Base-by-base conservation (phyloP, 2,113 vertebrate genomes). In the Monarcha castaneiventris region DNA sequence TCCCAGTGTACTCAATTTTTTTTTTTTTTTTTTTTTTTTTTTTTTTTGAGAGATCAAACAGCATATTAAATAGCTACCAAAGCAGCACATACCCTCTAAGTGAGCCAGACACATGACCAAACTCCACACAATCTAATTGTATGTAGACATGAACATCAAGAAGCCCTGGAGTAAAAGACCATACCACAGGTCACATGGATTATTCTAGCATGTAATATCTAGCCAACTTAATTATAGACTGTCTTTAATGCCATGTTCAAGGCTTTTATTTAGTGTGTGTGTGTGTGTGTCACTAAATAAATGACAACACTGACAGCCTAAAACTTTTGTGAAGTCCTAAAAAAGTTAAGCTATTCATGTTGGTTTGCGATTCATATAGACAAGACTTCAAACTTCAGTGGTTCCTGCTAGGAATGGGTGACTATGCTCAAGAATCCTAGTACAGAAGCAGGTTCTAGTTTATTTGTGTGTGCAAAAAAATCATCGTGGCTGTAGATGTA, bases 101-200 rank as follows among this genome's bases (percentile, higher is more conserved):
- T 30, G 33, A 71, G 71, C 30, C 49, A 94, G 73, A 79, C 37
- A 30, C 6, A 25, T 61, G 37, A 52, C 48, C 37, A 22, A 89
- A 64, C 32, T 37, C 58, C 71, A 83, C 32, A 13, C 37, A 44
- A 22, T 30, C 62, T 83, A 72, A 73, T 27, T 11, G 9, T 15
- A 16, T 1, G 3, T 54, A 27, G 39, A 41, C 14, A 3, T 44
- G 55, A 19, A 37, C 11, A 49, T 18, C 71, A 87, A 87, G 66
- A 76, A 90, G 22, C 25, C 39, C 44, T 73, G 48, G 52, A 87
- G 75, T 37, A 91, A 91, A 85, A 37, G 30, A 35, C 27, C 0
- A 0, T 29, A 51, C 21, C 64, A 48, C 9, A 68, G 22, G 17
- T 61, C 75, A 75, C 0, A 0, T 82, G 71, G n/a, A 41, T 54